Evolutionary conservation across 2,113 vertebrate genomes (phyloP).

Genomic region (Boleophthalmus pectinirostris): DNA sequence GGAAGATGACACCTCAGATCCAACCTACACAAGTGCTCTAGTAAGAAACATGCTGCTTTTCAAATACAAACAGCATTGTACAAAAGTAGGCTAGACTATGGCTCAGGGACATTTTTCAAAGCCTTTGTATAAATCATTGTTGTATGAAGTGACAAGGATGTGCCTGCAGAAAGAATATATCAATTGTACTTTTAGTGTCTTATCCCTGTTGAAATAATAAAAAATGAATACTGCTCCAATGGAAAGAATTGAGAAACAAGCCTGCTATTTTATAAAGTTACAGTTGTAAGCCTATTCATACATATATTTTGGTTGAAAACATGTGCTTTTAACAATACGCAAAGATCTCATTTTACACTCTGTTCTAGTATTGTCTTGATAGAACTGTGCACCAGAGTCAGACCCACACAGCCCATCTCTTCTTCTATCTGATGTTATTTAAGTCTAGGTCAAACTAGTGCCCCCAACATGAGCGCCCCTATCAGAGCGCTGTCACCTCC

Average conservation of each 20-base stretch:
- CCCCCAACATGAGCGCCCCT: slow-evolving; percentile 19
- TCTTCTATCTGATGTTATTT: slow-evolving; percentile 13
- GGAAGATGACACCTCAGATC: slow-evolving; percentile 96
- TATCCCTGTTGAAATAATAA: neutral
- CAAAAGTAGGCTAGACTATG: slow-evolving; percentile 1
- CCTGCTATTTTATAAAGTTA: neutral
- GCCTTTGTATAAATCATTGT: neutral
- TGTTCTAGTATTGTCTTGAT: neutral
- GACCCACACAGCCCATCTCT: neutral
- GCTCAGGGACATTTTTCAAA: neutral
- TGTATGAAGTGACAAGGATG: neutral
- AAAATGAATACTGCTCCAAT: neutral
- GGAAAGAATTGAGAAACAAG: neutral
- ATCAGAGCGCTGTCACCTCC: slow-evolving; percentile 22
- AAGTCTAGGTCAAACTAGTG: neutral
- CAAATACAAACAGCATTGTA: neutral
- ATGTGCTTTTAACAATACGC: neutral
- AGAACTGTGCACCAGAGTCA: neutral
- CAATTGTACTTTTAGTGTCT: neutral
- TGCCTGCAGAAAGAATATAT: neutral
- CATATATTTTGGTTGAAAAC: neutral
- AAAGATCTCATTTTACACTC: neutral
- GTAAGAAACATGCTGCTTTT: slow-evolving; percentile 68
- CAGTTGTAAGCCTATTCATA: neutral
- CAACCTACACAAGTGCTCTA: slow-evolving; percentile 97